A percentile compares a stretch with the other conserved stretches of the same genome.
phyloP scores from a whole-genome alignment of 2,797 vertebrate species.

The Ambastaia sidthimunki region DNA sequence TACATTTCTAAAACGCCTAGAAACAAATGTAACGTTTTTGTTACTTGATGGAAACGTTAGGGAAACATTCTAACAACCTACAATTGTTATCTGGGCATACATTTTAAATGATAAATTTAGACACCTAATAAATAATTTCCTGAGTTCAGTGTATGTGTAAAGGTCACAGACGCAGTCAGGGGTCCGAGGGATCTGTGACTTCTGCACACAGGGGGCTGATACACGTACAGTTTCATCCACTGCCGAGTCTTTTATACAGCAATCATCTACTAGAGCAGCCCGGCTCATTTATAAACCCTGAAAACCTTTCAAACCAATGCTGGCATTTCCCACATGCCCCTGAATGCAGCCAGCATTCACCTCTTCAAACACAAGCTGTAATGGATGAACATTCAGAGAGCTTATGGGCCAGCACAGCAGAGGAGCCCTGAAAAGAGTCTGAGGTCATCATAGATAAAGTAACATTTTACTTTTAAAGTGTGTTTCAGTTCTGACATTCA shows the following conservation, averaged over 20 bases:
- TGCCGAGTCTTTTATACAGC: slow-evolving; percentile 29
- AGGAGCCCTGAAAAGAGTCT: background rate
- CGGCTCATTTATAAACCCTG: slow-evolving; percentile 28
- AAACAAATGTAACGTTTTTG: too few relatives aligned
- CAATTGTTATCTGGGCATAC: too few relatives aligned
- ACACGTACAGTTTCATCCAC: slow-evolving; percentile 30
- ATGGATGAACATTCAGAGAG: slow-evolving; percentile 2
- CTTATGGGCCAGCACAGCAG: background rate
- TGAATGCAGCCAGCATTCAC: background rate
- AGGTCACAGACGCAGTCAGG: slow-evolving; percentile 53
- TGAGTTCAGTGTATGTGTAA: slow-evolving; percentile 49
- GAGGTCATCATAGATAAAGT: background rate
- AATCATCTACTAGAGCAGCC: slow-evolving; percentile 32
- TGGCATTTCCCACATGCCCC: slow-evolving; percentile 15
- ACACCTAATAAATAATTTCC: slow-evolving; percentile 56
- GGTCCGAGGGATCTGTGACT: slow-evolving; percentile 41
- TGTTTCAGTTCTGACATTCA: background rate
- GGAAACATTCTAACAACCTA: too few relatives aligned
- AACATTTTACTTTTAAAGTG: background rate
- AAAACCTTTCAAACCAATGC: slow-evolving; percentile 25
- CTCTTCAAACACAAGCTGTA: slow-evolving; percentile 22
- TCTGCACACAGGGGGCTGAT: slow-evolving; percentile 42
- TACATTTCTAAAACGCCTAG: too few relatives aligned
- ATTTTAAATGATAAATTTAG: background rate
- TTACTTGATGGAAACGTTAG: too few relatives aligned